phyloP scores from a whole-genome alignment of 2,113 vertebrate genomes.

The Theropithecus gelada region DNA sequence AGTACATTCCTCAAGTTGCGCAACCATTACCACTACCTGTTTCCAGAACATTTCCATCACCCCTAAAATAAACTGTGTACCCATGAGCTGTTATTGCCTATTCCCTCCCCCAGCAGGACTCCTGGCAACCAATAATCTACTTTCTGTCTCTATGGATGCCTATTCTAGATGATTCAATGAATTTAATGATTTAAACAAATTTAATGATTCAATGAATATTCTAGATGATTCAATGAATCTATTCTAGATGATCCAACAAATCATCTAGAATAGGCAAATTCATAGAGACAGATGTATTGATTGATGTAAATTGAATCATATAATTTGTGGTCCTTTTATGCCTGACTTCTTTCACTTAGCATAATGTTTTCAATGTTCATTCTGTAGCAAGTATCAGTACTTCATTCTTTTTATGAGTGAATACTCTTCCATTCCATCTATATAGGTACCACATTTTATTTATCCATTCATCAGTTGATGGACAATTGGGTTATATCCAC shows the following conservation, averaged over 20 bases:
- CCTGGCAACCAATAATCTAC: not conserved
- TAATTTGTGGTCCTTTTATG: not conserved
- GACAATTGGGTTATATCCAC: not conserved
- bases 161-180: not conserved
- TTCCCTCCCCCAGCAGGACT: not conserved
- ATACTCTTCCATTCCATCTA: not conserved
- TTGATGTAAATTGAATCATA: not conserved
- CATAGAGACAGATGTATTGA: too few relatives aligned
- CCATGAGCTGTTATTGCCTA: not conserved
- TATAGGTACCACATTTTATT: too few relatives aligned
- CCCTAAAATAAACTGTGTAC: not conserved
- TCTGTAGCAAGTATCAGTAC: not conserved
- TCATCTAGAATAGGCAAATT: too few relatives aligned
- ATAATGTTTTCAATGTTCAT: not conserved
- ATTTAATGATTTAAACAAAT: too few relatives aligned
- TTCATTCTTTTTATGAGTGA: not conserved
- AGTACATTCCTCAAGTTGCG: not conserved
- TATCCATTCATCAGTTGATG: not conserved
- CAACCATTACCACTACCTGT: not conserved
- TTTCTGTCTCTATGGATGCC: not conserved
- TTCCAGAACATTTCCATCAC: not conserved
- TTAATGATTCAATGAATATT: not conserved
- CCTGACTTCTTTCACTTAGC: not conserved
- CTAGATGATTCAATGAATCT: not conserved
- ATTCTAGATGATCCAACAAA: not conserved